Evolutionary conservation across 2,797 vertebrate genomes (phyloP), one percentile per base, ranked within the genome.

Genomic region (Anguilla pacifica): DNA sequence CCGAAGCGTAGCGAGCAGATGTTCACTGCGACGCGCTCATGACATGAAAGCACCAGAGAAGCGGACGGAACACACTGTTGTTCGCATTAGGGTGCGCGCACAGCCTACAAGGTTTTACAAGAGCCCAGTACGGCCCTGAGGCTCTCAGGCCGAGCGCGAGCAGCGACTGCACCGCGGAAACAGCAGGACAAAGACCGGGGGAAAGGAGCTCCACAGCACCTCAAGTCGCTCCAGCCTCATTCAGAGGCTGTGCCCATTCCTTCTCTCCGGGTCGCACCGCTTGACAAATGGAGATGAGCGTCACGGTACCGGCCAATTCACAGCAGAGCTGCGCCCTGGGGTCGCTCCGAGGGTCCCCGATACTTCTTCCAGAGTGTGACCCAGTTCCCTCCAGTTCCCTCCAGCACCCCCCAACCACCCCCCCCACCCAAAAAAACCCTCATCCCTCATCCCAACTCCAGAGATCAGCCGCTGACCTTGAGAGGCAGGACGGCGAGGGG

Each of bases 391-490:
- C 89, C 86, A 55, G 91, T 89, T 1, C 35, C 35, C 87, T 87
- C 94, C 92, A 95, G 89, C 95, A 95, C 88, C 70, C 74, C 95
- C 94, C 92, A 95, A 89, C 95, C 95, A 87, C 64, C 79, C 88
- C 89, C 91, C 77, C 25, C 6, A 46, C 74, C 84, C 6, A 55
- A 77, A 17, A 43, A 6, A 53, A 17, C 11, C 49, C 83, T 77
- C 59, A 85, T 88, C 84, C 74, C 85, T 89, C 84, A 91, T 93
- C 91, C 77, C 72, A 28, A 9, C 55, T 84, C 74, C 64, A 61
- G 28, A 74, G 67, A 79, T 88, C 86, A 85, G 25, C 55, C 86
- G 88, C 86, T 92, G 94, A 95, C 95, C 95, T 96, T 95, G 94
- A 91, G 93, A 93, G 89, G 92, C 85, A 22, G 67, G 90, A 89